Conservation (phyloP, 2,797 vertebrate species). For the Acomys russatus region DNA sequence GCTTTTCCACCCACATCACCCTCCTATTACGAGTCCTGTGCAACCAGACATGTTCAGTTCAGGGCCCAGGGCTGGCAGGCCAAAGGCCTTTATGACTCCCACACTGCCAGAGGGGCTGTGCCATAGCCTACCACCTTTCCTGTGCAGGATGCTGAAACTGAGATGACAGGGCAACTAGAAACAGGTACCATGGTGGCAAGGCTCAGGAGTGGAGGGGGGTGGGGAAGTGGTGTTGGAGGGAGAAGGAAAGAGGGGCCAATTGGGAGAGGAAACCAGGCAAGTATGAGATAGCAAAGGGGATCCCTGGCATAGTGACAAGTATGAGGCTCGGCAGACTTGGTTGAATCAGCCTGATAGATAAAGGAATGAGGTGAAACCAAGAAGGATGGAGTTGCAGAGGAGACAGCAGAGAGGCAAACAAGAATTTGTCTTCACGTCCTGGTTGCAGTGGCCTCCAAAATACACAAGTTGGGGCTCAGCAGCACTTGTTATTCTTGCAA, state of each 20-base stretch:
- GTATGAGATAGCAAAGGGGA: not conserved
- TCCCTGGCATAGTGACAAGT: not conserved
- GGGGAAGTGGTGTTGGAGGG: not conserved
- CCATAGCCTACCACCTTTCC: accelerated
- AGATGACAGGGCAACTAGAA: accelerated
- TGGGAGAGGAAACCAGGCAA: not conserved
- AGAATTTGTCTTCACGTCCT: not conserved
- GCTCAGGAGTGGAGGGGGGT: not conserved
- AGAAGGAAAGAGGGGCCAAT: not conserved
- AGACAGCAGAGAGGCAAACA: not conserved
- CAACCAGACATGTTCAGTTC: not conserved
- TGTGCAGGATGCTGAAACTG: not conserved
- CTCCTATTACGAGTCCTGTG: not conserved
- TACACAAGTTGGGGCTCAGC: not conserved
- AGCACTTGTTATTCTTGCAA: not conserved
- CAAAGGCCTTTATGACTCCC: not conserved
- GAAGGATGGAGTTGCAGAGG: too few relatives aligned
- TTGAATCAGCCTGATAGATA: not conserved
- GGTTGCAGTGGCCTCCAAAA: not conserved
- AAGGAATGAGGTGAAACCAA: not conserved
- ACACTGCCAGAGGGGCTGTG: not conserved
- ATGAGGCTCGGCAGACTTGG: not conserved
- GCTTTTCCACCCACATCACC: slow-evolving; percentile 72
- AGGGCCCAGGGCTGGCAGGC: not conserved
- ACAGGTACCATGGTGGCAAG: accelerated